Base-by-base conservation (phyloP, 1,140 invertebrate species). In the Olivierus martensii region DNA sequence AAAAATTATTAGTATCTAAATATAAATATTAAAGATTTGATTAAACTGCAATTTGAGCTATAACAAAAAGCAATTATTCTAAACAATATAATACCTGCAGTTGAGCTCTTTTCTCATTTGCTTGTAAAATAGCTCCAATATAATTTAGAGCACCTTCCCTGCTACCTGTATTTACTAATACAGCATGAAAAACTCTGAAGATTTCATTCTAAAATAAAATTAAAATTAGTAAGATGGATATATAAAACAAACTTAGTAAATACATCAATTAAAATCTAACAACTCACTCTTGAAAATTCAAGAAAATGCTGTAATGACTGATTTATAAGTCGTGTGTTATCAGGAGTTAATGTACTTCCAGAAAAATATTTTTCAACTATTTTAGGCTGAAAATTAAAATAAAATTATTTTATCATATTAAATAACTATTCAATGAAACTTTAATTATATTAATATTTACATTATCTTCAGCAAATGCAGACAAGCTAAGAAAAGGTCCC, bases 391-490 rank as follows among this genome's bases (percentile, higher is more conserved):
- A 63, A 60, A 48, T 52, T 59, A 60, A 55, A 56, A 51, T 59
- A 52, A 14, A n/a, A n/a, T n/a, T n/a, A n/a, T n/a, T n/a, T n/a
- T n/a, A 28, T 28, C 45, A 21, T n/a, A 46, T 51, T 48, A 17
- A 36, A 28, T 21, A 43, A 5, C 7, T 28, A 6, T 28, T n/a
- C 17, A n/a, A 11, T 41, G 12, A n/a, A n/a, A 2, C n/a, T 42
- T 2, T n/a, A 41, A 38, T n/a, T 21, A 18, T 39, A 35, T 18
- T 37, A 9, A 43, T 18, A 64, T 67, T 66, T 55, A 73, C 68
- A 65, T 91, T 86, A 67, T 96, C 92, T 67, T 95, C 90, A 34
- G 85, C 87, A 67, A 95, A 94, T 0, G 93, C 75, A 0, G 90
- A 93, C 0, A 94, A 76, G 10, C 79, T 79, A 21, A 96, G 72